These are phyloP conservation scores for Onychomys leucogaster DNA, from an alignment of 2,797 vertebrate species.

Conservation along the genomic window DNA sequence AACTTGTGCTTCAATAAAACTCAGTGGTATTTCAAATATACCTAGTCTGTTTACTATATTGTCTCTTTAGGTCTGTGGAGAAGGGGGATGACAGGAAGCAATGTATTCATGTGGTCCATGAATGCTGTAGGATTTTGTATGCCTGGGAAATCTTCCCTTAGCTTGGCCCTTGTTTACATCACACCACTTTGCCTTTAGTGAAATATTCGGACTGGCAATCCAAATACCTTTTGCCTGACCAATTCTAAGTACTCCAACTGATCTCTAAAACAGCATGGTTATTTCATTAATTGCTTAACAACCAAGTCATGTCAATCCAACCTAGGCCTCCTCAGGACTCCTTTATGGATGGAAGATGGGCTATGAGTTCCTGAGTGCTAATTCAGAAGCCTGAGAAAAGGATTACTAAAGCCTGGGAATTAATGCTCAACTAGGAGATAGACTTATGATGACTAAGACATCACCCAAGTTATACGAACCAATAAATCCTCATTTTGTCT, in stretches of 20 bases:
- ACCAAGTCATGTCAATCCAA: neutral
- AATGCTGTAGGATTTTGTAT: neutral
- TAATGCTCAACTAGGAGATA: neutral
- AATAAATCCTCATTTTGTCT: slow-evolving; percentile 13
- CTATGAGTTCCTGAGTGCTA: neutral
- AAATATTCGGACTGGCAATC: neutral
- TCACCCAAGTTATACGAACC: neutral
- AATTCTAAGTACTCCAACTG: neutral
- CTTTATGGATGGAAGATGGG: neutral
- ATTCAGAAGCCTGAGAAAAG: neutral
- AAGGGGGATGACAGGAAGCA: neutral
- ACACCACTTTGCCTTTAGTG: neutral
- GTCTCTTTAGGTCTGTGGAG: neutral
- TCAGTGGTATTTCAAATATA: neutral
- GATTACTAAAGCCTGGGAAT: neutral
- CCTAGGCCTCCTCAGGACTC: neutral
- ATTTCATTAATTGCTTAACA: neutral
- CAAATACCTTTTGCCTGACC: neutral
- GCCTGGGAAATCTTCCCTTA: neutral
- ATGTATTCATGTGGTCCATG: neutral
- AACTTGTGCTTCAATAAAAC: neutral
- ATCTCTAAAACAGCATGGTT: neutral
- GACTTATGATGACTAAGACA: neutral
- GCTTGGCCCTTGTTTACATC: neutral
- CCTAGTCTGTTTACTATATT: accelerated